Evolutionary conservation across 2,888 invertebrate genomes (phyloP), one percentile per base, ranked within the genome.

Genomic region (Anodontia alba): DNA sequence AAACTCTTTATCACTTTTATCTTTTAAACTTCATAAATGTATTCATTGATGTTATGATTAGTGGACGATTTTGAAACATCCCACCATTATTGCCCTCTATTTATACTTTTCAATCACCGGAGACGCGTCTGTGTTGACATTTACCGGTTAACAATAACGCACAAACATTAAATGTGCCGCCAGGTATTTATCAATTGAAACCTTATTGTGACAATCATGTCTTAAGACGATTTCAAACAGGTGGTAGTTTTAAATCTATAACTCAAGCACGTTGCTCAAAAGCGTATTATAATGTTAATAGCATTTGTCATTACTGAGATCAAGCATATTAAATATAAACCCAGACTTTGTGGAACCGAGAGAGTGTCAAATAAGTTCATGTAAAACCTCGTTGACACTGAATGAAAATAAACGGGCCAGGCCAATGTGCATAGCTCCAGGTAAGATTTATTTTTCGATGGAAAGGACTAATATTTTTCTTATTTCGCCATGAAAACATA

Each of bases 281-380:
- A 75, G 80, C 57, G 80, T 75, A 81, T 84, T 84, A 76, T 67
- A 73, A 66, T 78, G 78, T 76, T 84, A 81, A 81, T 80, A 81
- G 81, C 75, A 81, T 80, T 82, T 82, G 81, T 80, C 84, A 80
- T 81, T 77, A 38, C 51, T 43, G 77, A 75, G 75, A 79, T 78
- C 72, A 75, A 75, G 75, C 75, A 77, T 73, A 75, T 73, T 80
- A 80, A 78, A 80, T 81, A 76, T 70, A 78, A 78, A 71, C 75
- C 78, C 79, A 84, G 84, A 84, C 84, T 80, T 80, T 33, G 62
- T 82, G 84, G 84, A 77, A 81, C 84, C 84, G 67, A 8, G n/a
- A 29, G 33, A 26, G 78, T 80, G 84, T 81, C 81, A 84, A 80
- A 69, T 76, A 67, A 80, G 79, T 81, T 73, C 84, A 62, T 5